Base-by-base conservation (phyloP, 2,888 invertebrate genomes). In the Athalia cordata region DNA sequence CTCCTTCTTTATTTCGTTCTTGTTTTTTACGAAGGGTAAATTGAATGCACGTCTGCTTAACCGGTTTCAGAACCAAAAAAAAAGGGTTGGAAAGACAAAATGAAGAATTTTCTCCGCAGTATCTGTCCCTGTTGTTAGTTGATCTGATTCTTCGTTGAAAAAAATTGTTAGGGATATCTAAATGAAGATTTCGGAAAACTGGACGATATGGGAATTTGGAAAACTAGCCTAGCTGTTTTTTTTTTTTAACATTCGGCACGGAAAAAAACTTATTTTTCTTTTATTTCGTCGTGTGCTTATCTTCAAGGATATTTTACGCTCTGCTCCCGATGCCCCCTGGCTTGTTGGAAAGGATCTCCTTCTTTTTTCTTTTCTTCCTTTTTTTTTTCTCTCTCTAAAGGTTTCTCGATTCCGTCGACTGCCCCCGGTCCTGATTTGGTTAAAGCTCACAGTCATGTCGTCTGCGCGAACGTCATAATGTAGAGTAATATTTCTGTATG, bases 341-440 rank as follows among this genome's bases (percentile, higher is more conserved):
- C 15, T 68, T 68, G 55, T 68, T 52, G 43, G 29, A 52, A 68
- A 29, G 68, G 29, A 68, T 68, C 68, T 68, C 15, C 15, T 13
- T 43, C 47, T 15, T 50, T 29, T 29, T 29, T 29, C 0, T 29
- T 29, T 29, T 29, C 2, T 29, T 29, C 2, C 0, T 29, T 29
- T 29, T 29, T 29, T 29, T 29, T 29, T 29, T 29, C 29, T 29
- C 29, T 29, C 29, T 29, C 29, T 29, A 29, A 29, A 29, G 68
- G 55, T 55, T 68, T 13, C 29, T 55, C 50, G 68, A 68, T 55
- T 50, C 15, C 68, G 29, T 52, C 52, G 29, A 45, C 50, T 13
- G 68, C 68, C 68, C 43, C 29, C 43, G 68, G 52, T 13, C 68
- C 68, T 68, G 15, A 68, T 68, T 68, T 68, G 5, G 15, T 52